phyloP scores from a whole-genome alignment of 2,113 vertebrate species.

The Orientallactaga bullata region DNA sequence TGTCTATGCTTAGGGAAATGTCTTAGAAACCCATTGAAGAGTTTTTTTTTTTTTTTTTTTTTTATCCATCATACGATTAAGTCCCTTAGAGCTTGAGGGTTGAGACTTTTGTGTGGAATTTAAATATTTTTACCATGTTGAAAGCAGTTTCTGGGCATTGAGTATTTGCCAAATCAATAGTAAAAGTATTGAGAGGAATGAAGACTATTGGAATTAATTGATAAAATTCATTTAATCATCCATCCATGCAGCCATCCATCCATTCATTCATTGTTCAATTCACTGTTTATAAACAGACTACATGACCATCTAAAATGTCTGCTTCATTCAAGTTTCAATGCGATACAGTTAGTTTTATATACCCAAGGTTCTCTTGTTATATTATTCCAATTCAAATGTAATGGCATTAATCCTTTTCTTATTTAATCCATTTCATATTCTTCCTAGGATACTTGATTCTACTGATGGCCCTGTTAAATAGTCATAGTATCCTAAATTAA shows the following conservation, averaged over 20 bases:
- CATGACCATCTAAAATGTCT: background rate
- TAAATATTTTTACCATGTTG: background rate
- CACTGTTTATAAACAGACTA: background rate
- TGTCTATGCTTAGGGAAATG: conserved; percentile 32
- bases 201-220: background rate
- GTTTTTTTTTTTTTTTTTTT: too few species aligned
- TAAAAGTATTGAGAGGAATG: background rate
- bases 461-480: background rate
- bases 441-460: background rate
- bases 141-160: background rate
- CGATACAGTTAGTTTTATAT: background rate
- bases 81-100: background rate
- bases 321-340: background rate
- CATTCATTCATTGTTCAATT: background rate
- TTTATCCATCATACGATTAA: background rate
- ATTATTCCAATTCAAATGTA: background rate
- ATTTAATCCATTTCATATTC: background rate
- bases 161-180: background rate
- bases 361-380: background rate
- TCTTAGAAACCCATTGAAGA: background rate
- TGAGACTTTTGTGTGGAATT: background rate
- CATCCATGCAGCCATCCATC: background rate
- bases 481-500: too few species aligned
- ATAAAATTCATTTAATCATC: background rate
- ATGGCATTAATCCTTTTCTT: background rate